Percentiles rank a stretch among this genome's conserved stretches.
phyloP scores from a whole-genome alignment of 2,888 invertebrate species.

The Chydorus sphaericus region DNA sequence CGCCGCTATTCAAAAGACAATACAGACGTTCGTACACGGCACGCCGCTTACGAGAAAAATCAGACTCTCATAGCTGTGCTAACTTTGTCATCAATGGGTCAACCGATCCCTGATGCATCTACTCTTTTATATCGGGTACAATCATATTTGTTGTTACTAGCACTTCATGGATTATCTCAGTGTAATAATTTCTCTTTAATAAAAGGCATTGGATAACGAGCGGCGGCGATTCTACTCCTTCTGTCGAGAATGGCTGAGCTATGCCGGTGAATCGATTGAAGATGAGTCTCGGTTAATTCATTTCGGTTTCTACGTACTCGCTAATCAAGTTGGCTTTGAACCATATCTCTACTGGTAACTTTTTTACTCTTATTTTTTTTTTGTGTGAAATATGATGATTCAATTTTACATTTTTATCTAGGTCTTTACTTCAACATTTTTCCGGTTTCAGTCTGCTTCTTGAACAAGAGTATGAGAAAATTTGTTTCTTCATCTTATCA shows the following conservation, averaged over 20 bases:
- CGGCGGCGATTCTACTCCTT: not conserved
- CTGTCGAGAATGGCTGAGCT: not conserved
- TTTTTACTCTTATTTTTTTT: too few species aligned
- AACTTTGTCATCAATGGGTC: not conserved
- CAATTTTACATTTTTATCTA: too few species aligned
- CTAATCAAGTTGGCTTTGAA: not conserved
- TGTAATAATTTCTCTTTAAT: not conserved
- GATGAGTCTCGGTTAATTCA: not conserved
- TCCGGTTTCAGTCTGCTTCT: not conserved
- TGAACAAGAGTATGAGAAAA: conserved; percentile 1
- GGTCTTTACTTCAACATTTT: not conserved
- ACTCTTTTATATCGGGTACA: too few species aligned
- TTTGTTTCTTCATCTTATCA: not conserved
- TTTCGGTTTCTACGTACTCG: not conserved
- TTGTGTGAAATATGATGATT: too few species aligned
- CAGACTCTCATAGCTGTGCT: not conserved
- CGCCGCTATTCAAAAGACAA: conserved; percentile 1
- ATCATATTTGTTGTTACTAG: too few species aligned
- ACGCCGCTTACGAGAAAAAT: not conserved
- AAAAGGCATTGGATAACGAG: not conserved
- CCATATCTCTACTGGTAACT: not conserved
- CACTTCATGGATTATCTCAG: too few species aligned
- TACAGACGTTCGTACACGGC: not conserved
- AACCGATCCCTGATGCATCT: too few species aligned
- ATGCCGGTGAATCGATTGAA: too few species aligned